phyloP scores from a whole-genome alignment of 2,113 vertebrate species.

The Etia nguti region DNA sequence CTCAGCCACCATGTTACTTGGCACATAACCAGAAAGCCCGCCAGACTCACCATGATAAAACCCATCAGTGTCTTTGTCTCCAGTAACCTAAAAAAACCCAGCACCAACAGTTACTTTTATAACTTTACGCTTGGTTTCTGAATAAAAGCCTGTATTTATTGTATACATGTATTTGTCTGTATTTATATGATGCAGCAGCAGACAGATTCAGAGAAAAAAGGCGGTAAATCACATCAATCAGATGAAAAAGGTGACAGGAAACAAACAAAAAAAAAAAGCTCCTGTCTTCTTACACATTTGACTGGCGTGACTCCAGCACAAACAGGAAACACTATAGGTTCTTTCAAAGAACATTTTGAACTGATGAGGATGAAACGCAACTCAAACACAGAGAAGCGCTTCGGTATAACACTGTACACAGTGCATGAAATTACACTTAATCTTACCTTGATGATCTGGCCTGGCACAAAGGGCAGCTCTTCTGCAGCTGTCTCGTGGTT shows the following conservation, averaged over 20 bases:
- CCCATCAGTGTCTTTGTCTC: conserved; percentile 91
- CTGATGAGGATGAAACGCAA: conserved; percentile 4
- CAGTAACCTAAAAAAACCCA: conserved; percentile 74
- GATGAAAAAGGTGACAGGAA: conserved; percentile 38
- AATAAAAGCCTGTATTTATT: neutral
- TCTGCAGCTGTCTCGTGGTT: conserved; percentile 88
- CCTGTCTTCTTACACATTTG: neutral
- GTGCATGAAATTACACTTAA: neutral
- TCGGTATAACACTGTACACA: neutral
- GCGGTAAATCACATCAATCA: neutral
- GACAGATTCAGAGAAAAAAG: neutral
- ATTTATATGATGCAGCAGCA: neutral
- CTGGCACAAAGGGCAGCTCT: conserved; percentile 90
- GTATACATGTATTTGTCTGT: neutral
- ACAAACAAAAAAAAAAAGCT: conserved; percentile 3
- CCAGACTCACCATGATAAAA: conserved; percentile 86
- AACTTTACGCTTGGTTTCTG: neutral
- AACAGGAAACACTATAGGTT: conserved; percentile 38
- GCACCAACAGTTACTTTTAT: neutral
- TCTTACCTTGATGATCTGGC: conserved; percentile 91
- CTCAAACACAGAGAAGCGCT: neutral
- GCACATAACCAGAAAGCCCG: conserved; percentile 84
- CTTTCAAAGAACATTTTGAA: neutral
- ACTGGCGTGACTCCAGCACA: neutral
- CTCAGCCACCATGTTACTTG: conserved; percentile 96